These are phyloP conservation scores for Cheiracanthium punctorium DNA, from an alignment of 2,888 invertebrate genomes.

Conservation along the genomic window DNA sequence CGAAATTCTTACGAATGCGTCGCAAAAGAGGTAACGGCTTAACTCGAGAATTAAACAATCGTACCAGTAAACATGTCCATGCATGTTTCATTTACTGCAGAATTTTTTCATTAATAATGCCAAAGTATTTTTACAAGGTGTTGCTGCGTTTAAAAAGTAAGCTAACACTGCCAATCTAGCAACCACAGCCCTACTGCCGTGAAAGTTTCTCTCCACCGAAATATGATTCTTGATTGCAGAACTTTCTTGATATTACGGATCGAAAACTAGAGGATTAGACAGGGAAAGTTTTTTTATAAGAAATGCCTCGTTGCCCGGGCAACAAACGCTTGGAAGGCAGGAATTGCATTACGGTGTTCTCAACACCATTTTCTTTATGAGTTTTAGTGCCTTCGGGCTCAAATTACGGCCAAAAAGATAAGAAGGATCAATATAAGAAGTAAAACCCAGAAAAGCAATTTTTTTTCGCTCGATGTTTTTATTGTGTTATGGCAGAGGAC, in stretches of 20 bases:
- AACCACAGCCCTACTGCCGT: neutral
- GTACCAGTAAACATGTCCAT: too few species aligned
- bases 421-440: too few species aligned
- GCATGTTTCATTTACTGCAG: too few species aligned
- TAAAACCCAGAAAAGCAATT: too few species aligned
- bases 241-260: slow-evolving; percentile 68
- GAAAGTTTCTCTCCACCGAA: neutral
- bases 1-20: too few species aligned
- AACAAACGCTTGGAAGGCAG: slow-evolving; percentile 23
- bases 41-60: too few species aligned
- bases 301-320: slow-evolving; percentile 57
- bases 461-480: too few species aligned
- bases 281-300: slow-evolving; percentile 67
- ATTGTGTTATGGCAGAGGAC: too few species aligned
- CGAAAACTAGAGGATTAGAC: slow-evolving; percentile 53
- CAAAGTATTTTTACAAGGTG: too few species aligned
- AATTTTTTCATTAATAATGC: too few species aligned
- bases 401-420: neutral
- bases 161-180: neutral
- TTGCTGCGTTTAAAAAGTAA: neutral
- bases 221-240: slow-evolving; percentile 17
- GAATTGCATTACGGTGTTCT: slow-evolving; percentile 64
- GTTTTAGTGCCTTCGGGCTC: neutral
- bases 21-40: too few species aligned
- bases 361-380: slow-evolving; percentile 32